Base-by-base conservation (phyloP, 2,113 vertebrate genomes). In the Phylloscopus whistleri region DNA sequence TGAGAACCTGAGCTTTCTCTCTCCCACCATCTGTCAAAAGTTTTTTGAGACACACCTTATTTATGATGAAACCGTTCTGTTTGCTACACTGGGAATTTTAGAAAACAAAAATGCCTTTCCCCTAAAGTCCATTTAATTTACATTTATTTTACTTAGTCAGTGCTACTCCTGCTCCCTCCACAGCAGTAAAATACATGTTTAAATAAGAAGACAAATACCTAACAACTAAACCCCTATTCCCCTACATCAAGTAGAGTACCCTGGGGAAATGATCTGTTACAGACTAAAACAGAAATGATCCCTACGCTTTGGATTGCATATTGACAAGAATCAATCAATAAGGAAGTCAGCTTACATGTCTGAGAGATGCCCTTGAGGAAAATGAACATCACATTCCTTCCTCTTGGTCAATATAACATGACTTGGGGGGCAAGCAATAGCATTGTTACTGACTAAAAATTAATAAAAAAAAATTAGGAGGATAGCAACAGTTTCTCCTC, bases 341-440 rank as follows among this genome's bases (percentile, higher is more conserved):
- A 79, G 60, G 64, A 87, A 92, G 48, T 84, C 52, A 53, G 64
- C 64, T 95, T 64, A 59, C 43, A n/a, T 20, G 64, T 73, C 63
- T 86, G 49, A 88, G 92, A 92, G 91, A 74, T 48, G 76, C 86
- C 86, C 89, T 84, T 96, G 85, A 90, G 77, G n/a, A 80, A 90
- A 95, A 67, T n/a, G 67, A 94, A 87, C 85, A 58, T 75, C 35
- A 14, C 2, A 1, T 87, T 89, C 69, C 59, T 90, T 90, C 88
- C 72, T 81, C 69, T 83, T 78, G 60, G 52, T 80, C 88, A 64
- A 26, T 64, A 26, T 63, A 78, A 75, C 64, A 6, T 37, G 48
- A 52, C 41, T 52, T 76, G 41, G 41, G 66, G 56, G 37, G 48
- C 31, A 83, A 69, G 70, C 0, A 1, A 58, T 64, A 62, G n/a